Base-by-base conservation (phyloP, 1,140 invertebrate genomes). In the Drosophila punjabiensis region DNA sequence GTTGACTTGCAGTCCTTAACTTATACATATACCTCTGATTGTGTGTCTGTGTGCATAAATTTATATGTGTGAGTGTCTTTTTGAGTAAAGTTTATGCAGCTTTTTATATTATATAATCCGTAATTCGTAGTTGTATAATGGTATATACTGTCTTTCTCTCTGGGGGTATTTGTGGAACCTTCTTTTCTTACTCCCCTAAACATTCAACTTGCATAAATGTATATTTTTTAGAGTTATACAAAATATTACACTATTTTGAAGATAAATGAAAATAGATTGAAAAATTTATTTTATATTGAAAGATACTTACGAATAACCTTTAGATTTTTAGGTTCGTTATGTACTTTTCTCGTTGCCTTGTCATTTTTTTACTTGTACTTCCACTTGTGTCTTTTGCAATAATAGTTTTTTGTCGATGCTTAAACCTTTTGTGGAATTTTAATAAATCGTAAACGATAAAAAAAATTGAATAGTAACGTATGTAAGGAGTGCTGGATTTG, bases 41-140 rank as follows among this genome's bases (percentile, higher is more conserved):
- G 13, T 63, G 24, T 53, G 20, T 61, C 32, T 61, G 45, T 68
- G 13, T 39, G 24, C 20, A 35, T 45, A 18, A 24, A 56, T 39
- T 28, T 10, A 37, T 56, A 8, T 37, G 14, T 24, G 14, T 37
- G 50, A 14, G 30, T 62, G 20, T 78, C 20, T 10, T 59, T 59
- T 68, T n/a, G 45, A 78, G 16, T 52, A 77, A 48, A 53, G 14
- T 60, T 55, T 60, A 67, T 48, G 50, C 37, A 69, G 43, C 24
- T 47, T 70, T 24, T 24, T 69, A 52, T 69, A 79, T 41, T 77
- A 63, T 76, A 75, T 81, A 76, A 67, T 50, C 2, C 8, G 45
- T 73, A 43, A 33, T n/a, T 20, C 7, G 55, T 74, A 74, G 45
- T 73, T 50, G 20, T 50, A 28, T 48, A 48, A 28, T 74, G 67